A percentile compares a stretch with the other conserved stretches of the same genome.
Evolutionary conservation across 2,113 vertebrate species (phyloP).

Genomic region (Pithys albifrons): DNA sequence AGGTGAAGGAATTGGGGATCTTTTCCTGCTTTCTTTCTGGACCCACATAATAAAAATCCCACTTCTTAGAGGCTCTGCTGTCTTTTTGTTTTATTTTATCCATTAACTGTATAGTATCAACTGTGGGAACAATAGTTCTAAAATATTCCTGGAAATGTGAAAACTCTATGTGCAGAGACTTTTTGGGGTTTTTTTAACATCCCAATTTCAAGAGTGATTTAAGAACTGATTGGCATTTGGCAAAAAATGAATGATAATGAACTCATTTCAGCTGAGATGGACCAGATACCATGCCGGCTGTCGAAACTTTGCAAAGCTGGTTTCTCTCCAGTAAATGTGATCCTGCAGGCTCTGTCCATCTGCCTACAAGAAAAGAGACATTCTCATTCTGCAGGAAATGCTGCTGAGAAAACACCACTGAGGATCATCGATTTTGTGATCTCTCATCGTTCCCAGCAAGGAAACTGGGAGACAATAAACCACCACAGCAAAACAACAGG

Average conservation of each 20-base stretch:
- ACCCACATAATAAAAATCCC: background rate
- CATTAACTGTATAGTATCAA: slow-evolving; percentile 18
- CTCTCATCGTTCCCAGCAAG: slow-evolving; percentile 42
- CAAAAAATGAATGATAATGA: slow-evolving; percentile 77
- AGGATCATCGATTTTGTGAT: slow-evolving; percentile 60
- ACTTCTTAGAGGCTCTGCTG: background rate
- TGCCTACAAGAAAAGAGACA: slow-evolving; percentile 68
- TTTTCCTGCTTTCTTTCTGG: background rate
- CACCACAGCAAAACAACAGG: background rate
- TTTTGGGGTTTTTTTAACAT: background rate
- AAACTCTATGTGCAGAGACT: slow-evolving; percentile 1
- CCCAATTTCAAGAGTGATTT: slow-evolving; percentile 71
- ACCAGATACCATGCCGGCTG: slow-evolving; percentile 71
- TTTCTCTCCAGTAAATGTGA: slow-evolving; percentile 75
- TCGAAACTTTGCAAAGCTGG: slow-evolving; percentile 77
- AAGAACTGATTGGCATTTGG: slow-evolving; percentile 78
- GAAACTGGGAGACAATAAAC: background rate
- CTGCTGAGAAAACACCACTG: slow-evolving; percentile 53
- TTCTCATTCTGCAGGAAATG: slow-evolving; percentile 13
- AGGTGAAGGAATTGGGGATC: background rate
- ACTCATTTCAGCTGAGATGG: slow-evolving; percentile 75
- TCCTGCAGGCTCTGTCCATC: slow-evolving; percentile 78
- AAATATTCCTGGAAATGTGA: slow-evolving; percentile 46
- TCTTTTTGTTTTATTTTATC: slow-evolving; percentile 10
- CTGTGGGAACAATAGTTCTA: slow-evolving; percentile 14